These are phyloP conservation scores for Diplogasteroides magnus DNA, from an alignment of 1,140 invertebrate species.

Conservation along the genomic window DNA sequence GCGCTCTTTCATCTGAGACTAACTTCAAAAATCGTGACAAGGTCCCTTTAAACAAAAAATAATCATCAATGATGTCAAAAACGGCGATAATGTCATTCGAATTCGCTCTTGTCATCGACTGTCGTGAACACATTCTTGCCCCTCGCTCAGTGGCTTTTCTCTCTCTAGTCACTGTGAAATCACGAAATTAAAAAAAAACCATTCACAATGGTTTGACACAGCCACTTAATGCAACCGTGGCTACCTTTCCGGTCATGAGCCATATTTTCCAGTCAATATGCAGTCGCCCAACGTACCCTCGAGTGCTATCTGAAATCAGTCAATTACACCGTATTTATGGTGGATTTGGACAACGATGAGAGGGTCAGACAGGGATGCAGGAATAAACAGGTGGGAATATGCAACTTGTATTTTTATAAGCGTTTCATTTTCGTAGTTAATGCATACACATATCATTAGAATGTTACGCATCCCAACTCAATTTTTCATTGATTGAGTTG, in stretches of 20 bases:
- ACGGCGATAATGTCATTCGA: no score
- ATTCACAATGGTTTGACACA: no score
- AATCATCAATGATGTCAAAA: no score
- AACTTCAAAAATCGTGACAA: no score
- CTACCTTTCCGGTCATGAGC: neutral
- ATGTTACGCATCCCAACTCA: no score
- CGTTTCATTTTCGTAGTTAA: neutral
- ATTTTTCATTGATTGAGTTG: neutral
- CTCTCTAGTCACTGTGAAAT: neutral
- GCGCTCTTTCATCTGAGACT: no score
- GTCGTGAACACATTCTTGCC: neutral
- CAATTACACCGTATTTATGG: constrained; percentile 43
- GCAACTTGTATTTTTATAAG: neutral
- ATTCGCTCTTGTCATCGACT: no score
- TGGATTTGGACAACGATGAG: constrained; percentile 48
- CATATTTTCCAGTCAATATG: constrained; percentile 40
- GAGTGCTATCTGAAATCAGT: constrained; percentile 45
- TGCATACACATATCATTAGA: neutral
- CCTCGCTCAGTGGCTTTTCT: no score
- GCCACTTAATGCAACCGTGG: no score
- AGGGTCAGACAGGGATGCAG: constrained; percentile 30
- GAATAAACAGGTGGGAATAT: constrained; percentile 46
- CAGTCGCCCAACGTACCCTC: constrained; percentile 49
- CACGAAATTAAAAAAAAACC: neutral
- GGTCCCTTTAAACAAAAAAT: no score